phyloP scores from a whole-genome alignment of 92 coral and sea anemone genomes.

The Umimayanthus chanpuru region DNA sequence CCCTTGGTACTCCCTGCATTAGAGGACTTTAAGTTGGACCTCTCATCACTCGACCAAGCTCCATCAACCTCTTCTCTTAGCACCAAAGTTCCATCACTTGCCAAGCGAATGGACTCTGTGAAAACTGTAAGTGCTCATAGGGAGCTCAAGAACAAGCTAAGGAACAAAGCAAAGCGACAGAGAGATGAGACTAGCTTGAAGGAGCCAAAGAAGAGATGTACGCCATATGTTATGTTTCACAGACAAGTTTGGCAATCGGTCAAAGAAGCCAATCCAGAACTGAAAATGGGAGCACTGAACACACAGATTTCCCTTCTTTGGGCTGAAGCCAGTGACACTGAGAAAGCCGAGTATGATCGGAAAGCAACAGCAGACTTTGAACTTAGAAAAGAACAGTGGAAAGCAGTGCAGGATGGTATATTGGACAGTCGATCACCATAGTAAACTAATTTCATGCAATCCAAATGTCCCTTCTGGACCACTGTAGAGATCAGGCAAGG shows the following conservation, averaged over 20 bases:
- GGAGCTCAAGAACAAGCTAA: background rate
- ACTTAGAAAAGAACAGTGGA: constrained; percentile 21
- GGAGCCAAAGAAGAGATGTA: background rate
- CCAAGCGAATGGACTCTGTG: background rate
- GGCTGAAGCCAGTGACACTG: constrained; percentile 27
- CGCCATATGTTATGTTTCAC: constrained; percentile 20
- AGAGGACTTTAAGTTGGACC: constrained; percentile 29
- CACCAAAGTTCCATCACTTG: constrained; percentile 21
- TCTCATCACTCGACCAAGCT: constrained; percentile 12
- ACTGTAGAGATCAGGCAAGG: too few relatives aligned
- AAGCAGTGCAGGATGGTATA: constrained; percentile 11
- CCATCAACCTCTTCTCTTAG: background rate
- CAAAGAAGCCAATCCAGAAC: constrained; percentile 29
- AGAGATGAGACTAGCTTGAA: background rate
- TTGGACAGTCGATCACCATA: too few relatives aligned
- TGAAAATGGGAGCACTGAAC: constrained; percentile 7
- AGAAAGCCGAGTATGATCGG: constrained; percentile 12
- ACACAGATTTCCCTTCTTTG: background rate
- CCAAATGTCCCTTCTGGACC: too few relatives aligned
- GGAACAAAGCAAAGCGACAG: background rate
- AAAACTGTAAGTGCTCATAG: background rate
- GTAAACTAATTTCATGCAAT: too few relatives aligned
- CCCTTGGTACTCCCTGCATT: background rate
- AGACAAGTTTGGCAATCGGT: constrained; percentile 14
- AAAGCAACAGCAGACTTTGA: constrained; percentile 31